Percentiles rank a stretch among this genome's conserved stretches.
phyloP scores from a whole-genome alignment of 2,888 invertebrate genomes.

The Xanthorhoe designata region DNA sequence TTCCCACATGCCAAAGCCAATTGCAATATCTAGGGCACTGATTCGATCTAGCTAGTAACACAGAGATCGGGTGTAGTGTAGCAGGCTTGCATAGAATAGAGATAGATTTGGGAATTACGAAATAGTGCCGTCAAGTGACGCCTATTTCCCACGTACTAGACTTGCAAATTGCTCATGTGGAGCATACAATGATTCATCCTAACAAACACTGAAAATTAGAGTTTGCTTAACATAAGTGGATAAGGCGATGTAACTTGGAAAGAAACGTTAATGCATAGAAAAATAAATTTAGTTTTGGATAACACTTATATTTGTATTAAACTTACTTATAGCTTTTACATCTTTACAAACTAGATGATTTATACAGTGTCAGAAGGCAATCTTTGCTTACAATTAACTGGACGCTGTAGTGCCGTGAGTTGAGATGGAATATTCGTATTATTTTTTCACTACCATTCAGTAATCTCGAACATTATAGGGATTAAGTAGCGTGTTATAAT shows the following conservation, averaged over 20 bases:
- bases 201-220: not conserved
- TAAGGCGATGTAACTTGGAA: not conserved
- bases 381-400: no score
- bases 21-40: constrained; percentile 23
- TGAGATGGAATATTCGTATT: no score
- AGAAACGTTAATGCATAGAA: no score
- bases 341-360: no score
- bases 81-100: constrained; percentile 9
- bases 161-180: constrained; percentile 10
- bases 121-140: not conserved
- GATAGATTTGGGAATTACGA: constrained; percentile 5
- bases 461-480: not conserved
- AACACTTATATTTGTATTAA: no score
- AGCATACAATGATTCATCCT: not conserved
- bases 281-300: no score
- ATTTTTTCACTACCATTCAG: not conserved
- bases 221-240: not conserved
- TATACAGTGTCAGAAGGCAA: no score
- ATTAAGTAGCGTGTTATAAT: not conserved
- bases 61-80: not conserved
- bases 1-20: constrained; percentile 23
- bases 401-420: no score
- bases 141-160: not conserved
- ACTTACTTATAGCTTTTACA: no score
- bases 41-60: constrained; percentile 18